Conservation (phyloP, 2,797 vertebrate genomes). For the Tadarida brasiliensis region DNA sequence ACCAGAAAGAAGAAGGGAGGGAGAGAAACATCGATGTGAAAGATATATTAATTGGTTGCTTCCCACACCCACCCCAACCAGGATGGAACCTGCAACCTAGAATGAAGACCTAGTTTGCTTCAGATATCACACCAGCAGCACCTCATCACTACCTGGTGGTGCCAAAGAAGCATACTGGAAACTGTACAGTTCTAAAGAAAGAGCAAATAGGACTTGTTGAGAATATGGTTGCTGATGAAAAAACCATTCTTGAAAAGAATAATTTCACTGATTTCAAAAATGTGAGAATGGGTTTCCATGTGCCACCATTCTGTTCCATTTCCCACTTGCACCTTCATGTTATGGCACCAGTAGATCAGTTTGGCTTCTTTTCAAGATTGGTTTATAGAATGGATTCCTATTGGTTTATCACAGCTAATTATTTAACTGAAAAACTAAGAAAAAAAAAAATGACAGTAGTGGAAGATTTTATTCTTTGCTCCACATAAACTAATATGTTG, state of each 20-base stretch:
- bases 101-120: slow-evolving; percentile 96
- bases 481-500: slow-evolving; percentile 18
- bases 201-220: slow-evolving; percentile 93
- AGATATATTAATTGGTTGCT: neutral
- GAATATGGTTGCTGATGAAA: slow-evolving; percentile 1
- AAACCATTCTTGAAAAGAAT: neutral
- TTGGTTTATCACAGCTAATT: slow-evolving; percentile 97
- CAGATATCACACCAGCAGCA: slow-evolving; percentile 95
- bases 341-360: slow-evolving; percentile 94
- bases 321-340: slow-evolving; percentile 97
- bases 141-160: slow-evolving; percentile 97
- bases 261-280: neutral
- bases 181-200: slow-evolving; percentile 93
- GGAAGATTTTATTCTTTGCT: slow-evolving; percentile 83
- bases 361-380: slow-evolving; percentile 94
- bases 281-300: slow-evolving; percentile 97
- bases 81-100: slow-evolving; percentile 80
- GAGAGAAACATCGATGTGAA: neutral
- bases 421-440: slow-evolving; percentile 93
- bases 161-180: slow-evolving; percentile 94
- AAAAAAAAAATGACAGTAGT: slow-evolving; percentile 87
- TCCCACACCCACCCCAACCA: too few relatives aligned
- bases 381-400: slow-evolving; percentile 95
- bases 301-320: slow-evolving; percentile 97
- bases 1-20: neutral